Evolutionary conservation across 2,888 invertebrate species (phyloP), one percentile per base, ranked within the genome.

Genomic region (Lamproptera curius): DNA sequence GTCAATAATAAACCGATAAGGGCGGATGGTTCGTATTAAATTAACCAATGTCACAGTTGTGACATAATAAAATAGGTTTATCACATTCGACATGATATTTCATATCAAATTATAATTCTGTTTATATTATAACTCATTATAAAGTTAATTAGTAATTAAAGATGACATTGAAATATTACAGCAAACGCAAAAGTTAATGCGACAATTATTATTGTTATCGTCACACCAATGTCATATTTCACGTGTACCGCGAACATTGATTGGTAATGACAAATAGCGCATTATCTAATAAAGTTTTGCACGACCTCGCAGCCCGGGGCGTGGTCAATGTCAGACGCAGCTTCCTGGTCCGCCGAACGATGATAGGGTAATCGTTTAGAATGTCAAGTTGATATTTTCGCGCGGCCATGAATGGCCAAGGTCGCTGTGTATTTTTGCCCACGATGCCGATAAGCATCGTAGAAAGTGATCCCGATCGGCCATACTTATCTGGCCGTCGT

Each of bases 321-420:
- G 72, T 78, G 79, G 81, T 77, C 76, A 76, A 73, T 76, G n/a
- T n/a, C n/a, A n/a, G n/a, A n/a, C n/a, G n/a, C 53, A 62, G 75
- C 77, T 85, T 85, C 85, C 85, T 85, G 82, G 84, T 82, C 73
- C 78, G 73, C 76, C 73, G 76, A 76, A 75, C 70, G 71, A 75
- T 76, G 76, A 83, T 83, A 81, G 81, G 81, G 78, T 81, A 83
- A 83, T 78, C 76, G 71, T 77, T 76, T 83, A 79, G 82, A 84
- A 84, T 84, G 83, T 83, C 80, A 83, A 73, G 74, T 79, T 76
- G 81, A 78, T 86, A 86, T 85, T 86, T 86, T 84, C 80, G 83
- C 81, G 67, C 74, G 82, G 66, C 85, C 83, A 65, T 84, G 85
- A 81, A 76, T 59, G 70, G 65, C 73, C 83, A 85, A 86, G 86